These are phyloP conservation scores for Macrobrachium rosenbergii DNA, from an alignment of 1,140 invertebrate species.

Conservation along the genomic window DNA sequence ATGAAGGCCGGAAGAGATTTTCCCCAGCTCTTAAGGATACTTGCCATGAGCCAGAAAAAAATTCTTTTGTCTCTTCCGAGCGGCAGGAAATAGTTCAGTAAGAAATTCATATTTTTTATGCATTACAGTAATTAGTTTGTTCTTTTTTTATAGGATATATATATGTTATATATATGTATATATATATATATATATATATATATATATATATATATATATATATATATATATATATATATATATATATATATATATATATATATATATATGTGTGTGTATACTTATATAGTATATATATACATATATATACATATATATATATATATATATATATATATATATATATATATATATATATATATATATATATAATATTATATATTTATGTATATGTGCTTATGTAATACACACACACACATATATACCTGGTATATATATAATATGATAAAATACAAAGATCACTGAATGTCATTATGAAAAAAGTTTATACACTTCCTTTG, in stretches of 20 bases:
- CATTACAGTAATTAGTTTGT: neutral
- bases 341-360: conserved; percentile 6
- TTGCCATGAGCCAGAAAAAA: neutral
- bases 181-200: conserved; percentile 22
- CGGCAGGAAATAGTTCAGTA: too few relatives aligned
- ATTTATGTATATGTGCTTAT: neutral
- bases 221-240: conserved; percentile 17
- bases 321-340: conserved; percentile 20
- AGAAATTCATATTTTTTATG: neutral
- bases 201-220: neutral
- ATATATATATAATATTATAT: neutral
- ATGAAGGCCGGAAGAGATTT: too few relatives aligned
- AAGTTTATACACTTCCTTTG: too few relatives aligned
- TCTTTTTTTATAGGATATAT: neutral
- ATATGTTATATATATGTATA: neutral
- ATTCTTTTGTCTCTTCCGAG: neutral
- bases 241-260: conserved; percentile 18
- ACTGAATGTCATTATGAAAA: too few relatives aligned
- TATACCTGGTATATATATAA: neutral
- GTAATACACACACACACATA: neutral
- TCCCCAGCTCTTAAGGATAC: too few relatives aligned
- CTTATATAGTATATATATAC: conserved; percentile 4
- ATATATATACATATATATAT: neutral
- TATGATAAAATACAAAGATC: too few relatives aligned
- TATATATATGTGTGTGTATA: neutral